A percentile compares a stretch with the other conserved stretches of the same genome.
phyloP scores from a whole-genome alignment of 2,113 vertebrate species.

The Pseudorectes ferrugineus region DNA sequence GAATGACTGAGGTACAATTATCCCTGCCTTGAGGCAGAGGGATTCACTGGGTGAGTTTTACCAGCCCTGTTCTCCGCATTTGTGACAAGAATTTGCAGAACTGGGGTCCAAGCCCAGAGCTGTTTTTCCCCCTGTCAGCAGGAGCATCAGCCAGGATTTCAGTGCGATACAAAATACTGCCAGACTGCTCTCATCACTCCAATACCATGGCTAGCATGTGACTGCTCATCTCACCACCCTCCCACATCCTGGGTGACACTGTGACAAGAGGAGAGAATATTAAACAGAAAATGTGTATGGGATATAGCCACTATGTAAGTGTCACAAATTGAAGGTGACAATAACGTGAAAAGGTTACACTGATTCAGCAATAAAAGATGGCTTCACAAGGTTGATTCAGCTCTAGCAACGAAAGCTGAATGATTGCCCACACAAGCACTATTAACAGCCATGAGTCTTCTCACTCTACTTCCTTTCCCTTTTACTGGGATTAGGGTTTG shows the following conservation, averaged over 20 bases:
- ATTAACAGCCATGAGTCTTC: neutral
- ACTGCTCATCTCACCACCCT: neutral
- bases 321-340: neutral
- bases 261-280: neutral
- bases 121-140: neutral
- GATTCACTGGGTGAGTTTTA: neutral
- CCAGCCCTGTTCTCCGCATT: neutral
- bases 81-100: neutral
- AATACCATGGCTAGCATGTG: neutral
- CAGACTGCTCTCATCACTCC: neutral
- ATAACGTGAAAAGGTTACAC: neutral
- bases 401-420: neutral
- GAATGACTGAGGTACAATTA: neutral
- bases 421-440: neutral
- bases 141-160: neutral
- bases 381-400: neutral
- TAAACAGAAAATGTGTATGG: neutral
- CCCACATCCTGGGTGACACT: neutral
- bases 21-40: neutral
- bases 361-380: neutral
- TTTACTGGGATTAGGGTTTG: neutral
- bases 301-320: neutral
- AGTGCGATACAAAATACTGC: neutral
- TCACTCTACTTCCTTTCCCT: neutral
- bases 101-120: neutral